Base-by-base conservation (phyloP, 2,797 vertebrate species). In the Sciurus carolinensis region DNA sequence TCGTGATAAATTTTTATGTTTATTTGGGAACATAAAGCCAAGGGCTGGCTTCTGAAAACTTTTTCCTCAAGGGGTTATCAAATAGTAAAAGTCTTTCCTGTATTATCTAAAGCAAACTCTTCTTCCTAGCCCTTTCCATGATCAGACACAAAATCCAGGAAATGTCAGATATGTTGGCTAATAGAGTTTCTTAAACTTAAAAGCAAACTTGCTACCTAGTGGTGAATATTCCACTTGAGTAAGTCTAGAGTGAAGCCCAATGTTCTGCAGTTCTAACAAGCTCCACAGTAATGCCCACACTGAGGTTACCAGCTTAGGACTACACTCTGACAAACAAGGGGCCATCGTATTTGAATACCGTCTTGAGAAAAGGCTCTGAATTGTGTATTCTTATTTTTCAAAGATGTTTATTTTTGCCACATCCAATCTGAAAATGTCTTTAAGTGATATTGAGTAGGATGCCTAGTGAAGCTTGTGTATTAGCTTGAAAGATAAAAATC, bases 341-440 rank as follows among this genome's bases (percentile, higher is more conserved):
- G 18, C 26, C 79, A 4, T 88, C 59, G 18, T 44, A 62, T 80
- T 87, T 62, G 76, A 86, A 72, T 39, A 62, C 2, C 4, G 3
- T 62, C 20, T 85, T 94, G 33, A 47, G 82, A 87, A 81, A 39
- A 47, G 47, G 77, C 54, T 91, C 84, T 77, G 71, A 14, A 84
- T n/a, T 81, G 8, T 47, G 47, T 24, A 82, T 66, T 69, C 15
- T 36, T 91, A 6, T 72, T 88, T 95, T 92, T 75, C 62, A 67
- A 73, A 47, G 17, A 64, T 91, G 86, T 96, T 96, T 93, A 64
- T 75, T 91, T 95, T 97, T 93, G 39, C 50, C 72, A 96, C 86
- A 57, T 90, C 36, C 81, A 94, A n/a, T 90, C 52, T 92, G 69
- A 92, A 96, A 95, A 85, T 80, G 72, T 81, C 91, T 71, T 91